phyloP scores from a whole-genome alignment of 2,888 invertebrate genomes.

The Crepidodera aurea region DNA sequence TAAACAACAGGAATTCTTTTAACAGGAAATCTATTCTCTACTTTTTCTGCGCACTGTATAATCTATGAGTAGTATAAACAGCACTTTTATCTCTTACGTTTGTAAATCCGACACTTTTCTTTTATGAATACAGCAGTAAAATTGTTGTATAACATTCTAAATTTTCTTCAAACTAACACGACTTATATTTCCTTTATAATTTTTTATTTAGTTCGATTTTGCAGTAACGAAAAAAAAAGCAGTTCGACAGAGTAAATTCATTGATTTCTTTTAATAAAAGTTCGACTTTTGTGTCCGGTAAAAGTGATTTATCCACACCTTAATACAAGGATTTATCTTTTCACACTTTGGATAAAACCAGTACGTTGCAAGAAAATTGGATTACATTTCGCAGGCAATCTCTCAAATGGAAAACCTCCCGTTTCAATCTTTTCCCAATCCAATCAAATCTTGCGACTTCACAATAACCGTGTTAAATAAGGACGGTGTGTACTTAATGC shows the following conservation, averaged over 20 bases:
- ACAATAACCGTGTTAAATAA: not conserved
- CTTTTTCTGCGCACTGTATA: no score
- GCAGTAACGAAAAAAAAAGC: not conserved
- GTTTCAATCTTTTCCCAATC: not conserved
- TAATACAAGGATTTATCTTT: constrained; percentile 6
- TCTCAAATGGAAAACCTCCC: not conserved
- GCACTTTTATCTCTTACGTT: no score
- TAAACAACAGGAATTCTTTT: no score
- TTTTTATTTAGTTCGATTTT: no score
- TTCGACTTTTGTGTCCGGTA: not conserved
- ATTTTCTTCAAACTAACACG: no score
- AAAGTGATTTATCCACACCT: constrained; percentile 3
- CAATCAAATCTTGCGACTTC: not conserved
- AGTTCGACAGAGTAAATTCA: not conserved
- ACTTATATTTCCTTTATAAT: no score
- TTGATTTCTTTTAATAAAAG: constrained; percentile 4
- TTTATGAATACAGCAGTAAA: no score
- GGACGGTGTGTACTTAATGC: no score
- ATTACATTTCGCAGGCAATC: not conserved
- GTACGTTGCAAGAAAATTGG: constrained; percentile 2
- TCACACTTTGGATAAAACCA: constrained; percentile 4
- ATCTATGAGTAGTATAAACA: no score
- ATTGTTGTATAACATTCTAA: no score
- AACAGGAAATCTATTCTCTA: no score
- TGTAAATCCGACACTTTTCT: no score